Percentiles rank a stretch among this genome's conserved stretches.
These are phyloP conservation scores for Holocentrus rufus DNA, from an alignment of 2,797 vertebrate species.

Conservation along the genomic window DNA sequence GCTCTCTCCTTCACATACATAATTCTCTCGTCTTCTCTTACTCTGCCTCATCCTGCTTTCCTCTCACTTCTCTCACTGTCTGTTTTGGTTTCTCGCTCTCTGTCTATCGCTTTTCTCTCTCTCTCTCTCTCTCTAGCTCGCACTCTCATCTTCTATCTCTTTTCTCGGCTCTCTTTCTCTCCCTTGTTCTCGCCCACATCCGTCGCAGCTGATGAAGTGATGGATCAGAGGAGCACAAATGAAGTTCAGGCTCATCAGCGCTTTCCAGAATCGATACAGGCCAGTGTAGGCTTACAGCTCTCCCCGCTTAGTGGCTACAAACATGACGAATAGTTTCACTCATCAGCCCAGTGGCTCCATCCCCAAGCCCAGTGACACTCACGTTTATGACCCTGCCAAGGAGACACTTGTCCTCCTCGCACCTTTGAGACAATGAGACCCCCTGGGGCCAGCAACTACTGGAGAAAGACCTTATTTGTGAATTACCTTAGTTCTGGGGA, in stretches of 20 bases:
- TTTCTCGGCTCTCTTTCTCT: slow-evolving; percentile 17
- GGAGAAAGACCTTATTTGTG: slow-evolving; percentile 46
- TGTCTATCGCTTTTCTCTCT: background rate
- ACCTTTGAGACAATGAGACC: slow-evolving; percentile 46
- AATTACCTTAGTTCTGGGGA: slow-evolving; percentile 38
- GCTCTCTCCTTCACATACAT: slow-evolving; percentile 38
- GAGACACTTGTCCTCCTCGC: slow-evolving; percentile 57
- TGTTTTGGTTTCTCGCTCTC: background rate
- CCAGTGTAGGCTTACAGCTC: slow-evolving; percentile 11
- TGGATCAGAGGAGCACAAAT: slow-evolving; percentile 42
- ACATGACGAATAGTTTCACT: slow-evolving; percentile 20
- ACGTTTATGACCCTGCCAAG: slow-evolving; percentile 12
- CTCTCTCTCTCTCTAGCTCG: background rate
- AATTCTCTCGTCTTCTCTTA: slow-evolving; percentile 11
- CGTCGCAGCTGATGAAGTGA: slow-evolving; percentile 34
- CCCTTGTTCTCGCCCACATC: slow-evolving; percentile 11
- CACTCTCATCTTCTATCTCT: background rate
- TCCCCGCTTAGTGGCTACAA: slow-evolving; percentile 20
- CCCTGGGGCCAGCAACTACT: slow-evolving; percentile 13
- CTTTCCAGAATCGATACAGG: slow-evolving; percentile 42
- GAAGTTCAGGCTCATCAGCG: slow-evolving; percentile 33
- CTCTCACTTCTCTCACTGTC: background rate
- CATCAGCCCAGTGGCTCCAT: slow-evolving; percentile 8
- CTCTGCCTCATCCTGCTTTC: slow-evolving; percentile 18
- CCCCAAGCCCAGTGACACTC: background rate